Evolutionary conservation across 2,888 invertebrate genomes (phyloP).

Genomic region (Pseudolycoriella hygida): DNA sequence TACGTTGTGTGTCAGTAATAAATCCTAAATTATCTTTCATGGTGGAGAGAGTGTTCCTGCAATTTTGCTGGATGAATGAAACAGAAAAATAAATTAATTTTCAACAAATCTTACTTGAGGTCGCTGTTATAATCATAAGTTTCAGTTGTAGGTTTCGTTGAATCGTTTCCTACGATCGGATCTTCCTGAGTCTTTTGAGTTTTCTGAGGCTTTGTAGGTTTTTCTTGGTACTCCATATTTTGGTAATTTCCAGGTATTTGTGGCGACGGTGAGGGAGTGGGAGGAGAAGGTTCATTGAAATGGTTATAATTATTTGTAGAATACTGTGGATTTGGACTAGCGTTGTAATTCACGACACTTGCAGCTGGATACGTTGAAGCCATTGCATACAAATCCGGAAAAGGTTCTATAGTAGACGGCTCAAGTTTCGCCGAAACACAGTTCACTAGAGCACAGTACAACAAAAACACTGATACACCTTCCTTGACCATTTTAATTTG

Average conservation of each 20-base stretch:
- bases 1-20: too few relatives aligned
- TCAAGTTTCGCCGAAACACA: not conserved
- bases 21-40: too few relatives aligned
- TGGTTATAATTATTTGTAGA: not conserved
- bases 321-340: not conserved
- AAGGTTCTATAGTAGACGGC: not conserved
- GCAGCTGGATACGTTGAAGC: not conserved
- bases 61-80: not conserved
- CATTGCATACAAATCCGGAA: not conserved
- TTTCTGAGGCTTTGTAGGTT: not conserved
- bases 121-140: not conserved
- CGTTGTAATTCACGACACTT: not conserved
- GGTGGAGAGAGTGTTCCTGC: too few relatives aligned
- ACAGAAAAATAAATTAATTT: too few relatives aligned
- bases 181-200: not conserved
- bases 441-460: not conserved
- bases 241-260: not conserved
- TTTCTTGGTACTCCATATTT: not conserved
- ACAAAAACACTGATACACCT: not conserved
- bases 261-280: too few relatives aligned
- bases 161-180: not conserved
- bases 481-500: not conserved
- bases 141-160: not conserved
- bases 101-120: not conserved
- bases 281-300: not conserved